phyloP scores from a whole-genome alignment of 2,888 invertebrate species.

The Drosophila paramelanica region DNA sequence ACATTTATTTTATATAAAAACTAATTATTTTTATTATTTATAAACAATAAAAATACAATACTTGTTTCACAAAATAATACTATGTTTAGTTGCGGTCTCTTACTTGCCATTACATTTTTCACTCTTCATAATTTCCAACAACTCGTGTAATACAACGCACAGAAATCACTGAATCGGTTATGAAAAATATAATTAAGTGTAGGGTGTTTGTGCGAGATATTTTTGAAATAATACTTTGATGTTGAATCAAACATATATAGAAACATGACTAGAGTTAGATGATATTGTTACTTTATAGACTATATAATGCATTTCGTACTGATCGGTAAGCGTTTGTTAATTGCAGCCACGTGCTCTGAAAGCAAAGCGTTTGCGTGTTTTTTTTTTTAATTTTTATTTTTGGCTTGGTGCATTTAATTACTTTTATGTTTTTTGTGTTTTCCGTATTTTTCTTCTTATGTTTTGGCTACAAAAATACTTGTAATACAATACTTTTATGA shows the following conservation, averaged over 20 bases:
- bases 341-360: conserved; percentile 68
- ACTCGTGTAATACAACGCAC: conserved; percentile 43
- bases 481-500: conserved; percentile 46
- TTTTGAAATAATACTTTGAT: conserved; percentile 21
- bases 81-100: conserved; percentile 39
- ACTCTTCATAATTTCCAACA: conserved; percentile 45
- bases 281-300: conserved; percentile 36
- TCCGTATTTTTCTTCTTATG: conserved; percentile 5
- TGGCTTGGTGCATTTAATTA: conserved; percentile 66
- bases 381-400: conserved; percentile 52
- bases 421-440: conserved; percentile 7
- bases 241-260: conserved; percentile 32
- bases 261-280: conserved; percentile 43
- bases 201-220: conserved; percentile 42
- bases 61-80: conserved; percentile 77
- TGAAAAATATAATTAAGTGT: conserved; percentile 10
- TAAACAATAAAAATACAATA: conserved; percentile 66
- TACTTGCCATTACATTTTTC: conserved; percentile 14
- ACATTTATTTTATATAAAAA: conserved; percentile 55
- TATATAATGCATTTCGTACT: conserved; percentile 67
- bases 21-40: conserved; percentile 66
- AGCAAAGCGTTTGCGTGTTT: conserved; percentile 55
- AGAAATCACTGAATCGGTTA: conserved; percentile 29
- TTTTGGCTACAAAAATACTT: conserved; percentile 71
- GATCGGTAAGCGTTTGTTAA: conserved; percentile 72